A percentile compares a stretch with the other conserved stretches of the same genome.
Evolutionary conservation across 2,797 vertebrate genomes (phyloP).

Genomic region (Neopelma chrysocephalum): DNA sequence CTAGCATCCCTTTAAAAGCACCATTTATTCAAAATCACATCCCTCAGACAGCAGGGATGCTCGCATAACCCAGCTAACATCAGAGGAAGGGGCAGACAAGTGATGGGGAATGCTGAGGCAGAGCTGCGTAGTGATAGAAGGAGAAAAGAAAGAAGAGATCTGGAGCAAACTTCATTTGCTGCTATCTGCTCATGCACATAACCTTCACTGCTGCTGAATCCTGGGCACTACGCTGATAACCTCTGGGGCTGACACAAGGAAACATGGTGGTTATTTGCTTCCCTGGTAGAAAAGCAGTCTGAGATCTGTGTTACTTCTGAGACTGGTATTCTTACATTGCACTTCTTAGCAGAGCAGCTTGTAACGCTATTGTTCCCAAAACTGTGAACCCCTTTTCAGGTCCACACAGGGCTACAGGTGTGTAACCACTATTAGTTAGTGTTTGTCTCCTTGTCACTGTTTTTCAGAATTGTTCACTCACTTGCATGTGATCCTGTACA

Average conservation of each 20-base stretch:
- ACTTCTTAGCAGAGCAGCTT: neutral
- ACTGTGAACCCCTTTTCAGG: neutral
- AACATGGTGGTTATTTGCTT: neutral
- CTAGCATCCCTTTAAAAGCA: neutral
- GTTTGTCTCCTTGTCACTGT: neutral
- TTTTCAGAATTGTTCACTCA: neutral
- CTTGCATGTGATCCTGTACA: neutral
- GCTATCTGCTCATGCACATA: neutral
- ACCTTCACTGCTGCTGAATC: neutral
- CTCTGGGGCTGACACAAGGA: neutral
- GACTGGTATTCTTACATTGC: neutral
- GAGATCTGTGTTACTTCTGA: neutral
- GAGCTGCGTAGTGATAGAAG: neutral
- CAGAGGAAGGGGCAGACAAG: neutral
- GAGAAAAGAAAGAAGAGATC: neutral
- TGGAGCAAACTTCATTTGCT: neutral
- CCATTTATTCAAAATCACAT: neutral
- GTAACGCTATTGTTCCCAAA: neutral
- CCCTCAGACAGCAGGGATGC: neutral
- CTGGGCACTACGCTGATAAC: neutral
- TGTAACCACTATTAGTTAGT: neutral
- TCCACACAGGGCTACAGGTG: neutral
- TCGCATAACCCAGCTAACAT: neutral
- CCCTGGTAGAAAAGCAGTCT: neutral
- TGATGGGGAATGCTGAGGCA: neutral